phyloP scores from a whole-genome alignment of 2,113 vertebrate species.

The Carollia perspicillata region DNA sequence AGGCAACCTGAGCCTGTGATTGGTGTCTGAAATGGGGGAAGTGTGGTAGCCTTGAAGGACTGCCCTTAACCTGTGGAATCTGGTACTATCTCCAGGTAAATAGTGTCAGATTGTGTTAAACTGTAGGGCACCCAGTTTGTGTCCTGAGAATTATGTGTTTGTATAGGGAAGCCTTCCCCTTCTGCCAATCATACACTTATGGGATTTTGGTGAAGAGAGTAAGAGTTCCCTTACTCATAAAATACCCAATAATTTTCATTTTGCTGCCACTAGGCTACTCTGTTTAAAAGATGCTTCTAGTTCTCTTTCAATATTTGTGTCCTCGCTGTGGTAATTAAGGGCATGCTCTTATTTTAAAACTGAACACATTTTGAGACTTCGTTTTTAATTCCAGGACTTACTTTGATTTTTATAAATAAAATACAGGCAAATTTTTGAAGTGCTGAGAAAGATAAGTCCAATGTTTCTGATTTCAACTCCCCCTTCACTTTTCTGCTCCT shows the following conservation, averaged over 20 bases:
- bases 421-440: background rate
- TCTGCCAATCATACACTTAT: background rate
- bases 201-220: background rate
- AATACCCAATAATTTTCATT: background rate
- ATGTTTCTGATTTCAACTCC: background rate
- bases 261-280: background rate
- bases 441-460: background rate
- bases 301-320: background rate
- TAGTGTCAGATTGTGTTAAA: no score
- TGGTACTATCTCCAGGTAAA: background rate
- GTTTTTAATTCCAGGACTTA: background rate
- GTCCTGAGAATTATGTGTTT: background rate
- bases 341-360: background rate
- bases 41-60: background rate
- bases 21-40: no score
- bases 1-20: background rate
- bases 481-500: background rate
- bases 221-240: background rate
- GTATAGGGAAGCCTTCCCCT: background rate
- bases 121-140: background rate
- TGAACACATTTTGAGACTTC: background rate
- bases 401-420: background rate
- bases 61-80: background rate
- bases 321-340: background rate
- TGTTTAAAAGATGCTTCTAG: background rate